Base-by-base conservation (phyloP, 1,140 invertebrate species). In the Himalopsyche phryganea region DNA sequence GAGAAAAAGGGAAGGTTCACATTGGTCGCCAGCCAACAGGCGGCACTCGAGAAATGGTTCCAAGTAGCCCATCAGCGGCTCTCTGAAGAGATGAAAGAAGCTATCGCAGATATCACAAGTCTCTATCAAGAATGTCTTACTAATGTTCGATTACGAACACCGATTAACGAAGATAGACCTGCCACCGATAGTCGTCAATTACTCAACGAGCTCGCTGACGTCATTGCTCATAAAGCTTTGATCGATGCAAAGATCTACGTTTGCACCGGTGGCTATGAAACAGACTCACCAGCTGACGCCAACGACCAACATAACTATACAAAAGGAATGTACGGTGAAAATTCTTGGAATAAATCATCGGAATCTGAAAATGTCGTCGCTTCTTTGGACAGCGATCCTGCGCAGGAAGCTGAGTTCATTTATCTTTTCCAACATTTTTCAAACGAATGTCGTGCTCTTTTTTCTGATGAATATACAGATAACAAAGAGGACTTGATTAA, bases 181-280 rank as follows among this genome's bases (percentile, higher is more conserved):
- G 71, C 68, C 63, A 62, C 68, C 58, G 68, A 80, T 71, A 81
- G 74, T 72, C 76, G 78, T 35, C 78, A 77, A 19, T 68, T 86
- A n/a, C 67, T 90, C 57, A 73, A 77, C 15, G 83, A 88, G 68
- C 87, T 88, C 67, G 85, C 86, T 15, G 87, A 89, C 69, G 79
- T 89, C 38, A 78, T 89, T 33, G 87, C 87, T 20, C 86, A 89
- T 55, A 89, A 90, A 68, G 86, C 87, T 33, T 73, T 90, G 28
- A 81, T 90, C 17, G 87, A 90, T 70, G 85, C 87, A 23, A 64
- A 64, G 42, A 64, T 64, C 23, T 60, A 35, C 45, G 50, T 64
- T 49, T 64, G 62, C 33, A 52, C 62, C 10, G 58, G 62, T 38
- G 54, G 58, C n/a, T 60, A 47, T 40, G 50, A 63, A 33, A 40